Evolutionary conservation across 2,113 vertebrate genomes (phyloP), one percentile per base, ranked within the genome.

Genomic region (Chaetorhynchus papuensis): DNA sequence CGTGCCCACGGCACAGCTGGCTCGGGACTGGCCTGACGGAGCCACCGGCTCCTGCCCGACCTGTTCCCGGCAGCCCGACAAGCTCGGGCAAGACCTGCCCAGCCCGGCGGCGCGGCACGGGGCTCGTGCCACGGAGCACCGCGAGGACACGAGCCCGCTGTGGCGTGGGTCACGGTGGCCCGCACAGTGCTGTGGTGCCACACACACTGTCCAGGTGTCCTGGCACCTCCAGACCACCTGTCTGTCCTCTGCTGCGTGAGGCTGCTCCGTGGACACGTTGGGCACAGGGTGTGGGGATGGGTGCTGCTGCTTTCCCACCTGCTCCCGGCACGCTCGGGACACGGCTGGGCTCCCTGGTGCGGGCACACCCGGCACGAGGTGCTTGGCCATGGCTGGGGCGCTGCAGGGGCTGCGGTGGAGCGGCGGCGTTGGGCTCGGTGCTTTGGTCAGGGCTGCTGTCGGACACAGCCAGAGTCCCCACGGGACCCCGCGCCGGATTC

Each of bases 1-100:
- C 0, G 19, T 76, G 52, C 88, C 84, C 7, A 0, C 2, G 3
- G 69, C 20, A 1, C 61, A 39, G 77, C 63, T 2, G n/a, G 79
- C 45, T 74, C 7, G 4, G 23, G 13, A 26, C 83, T 13, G 68
- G 28, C 81, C 57, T 1, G 33, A 7, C 3, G 1, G 30, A 90
- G 95, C 78, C 74, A 54, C 85, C 13, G 2, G 89, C 91, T 90
- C 93, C 91, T 61, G 89, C 89, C 86, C 15, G 24, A 96, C 95
- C 93, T 82, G 93, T 95, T 96, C 83, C 74, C 37, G 0, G 64
- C 72, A 78, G 78, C 82, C 54, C 1, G 16, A 84, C 93, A 94
- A 84, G 95, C 93, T 94, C 37, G 8, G 93, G 93, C 95, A 95
- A 74, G 93, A 87, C 74, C 54, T 17, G 41, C 88, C 85, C 50